Conservation (phyloP, 2,888 invertebrate genomes). For the Vesta saturnalis region DNA sequence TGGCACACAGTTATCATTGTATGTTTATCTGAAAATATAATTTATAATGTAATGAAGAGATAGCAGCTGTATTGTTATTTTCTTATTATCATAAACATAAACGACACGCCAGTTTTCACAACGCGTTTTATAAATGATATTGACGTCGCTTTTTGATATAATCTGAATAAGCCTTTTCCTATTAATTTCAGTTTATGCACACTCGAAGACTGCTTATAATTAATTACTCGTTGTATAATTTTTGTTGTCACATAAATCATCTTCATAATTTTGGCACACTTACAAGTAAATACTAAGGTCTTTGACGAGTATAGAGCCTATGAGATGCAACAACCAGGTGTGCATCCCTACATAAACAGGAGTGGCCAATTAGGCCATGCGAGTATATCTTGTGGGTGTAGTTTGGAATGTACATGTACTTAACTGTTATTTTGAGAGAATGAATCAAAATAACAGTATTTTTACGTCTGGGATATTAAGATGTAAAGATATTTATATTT, state of each 20-base stretch:
- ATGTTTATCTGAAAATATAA: slow-evolving; percentile 2
- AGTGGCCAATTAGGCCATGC: slow-evolving; percentile 37
- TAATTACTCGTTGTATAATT: slow-evolving; percentile 15
- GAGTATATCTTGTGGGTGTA: slow-evolving; percentile 34
- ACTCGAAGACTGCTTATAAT: slow-evolving; percentile 16
- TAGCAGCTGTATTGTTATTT: not conserved
- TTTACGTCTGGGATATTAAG: slow-evolving; percentile 4
- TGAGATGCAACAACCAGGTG: slow-evolving; percentile 45
- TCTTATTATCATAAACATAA: slow-evolving; percentile 8
- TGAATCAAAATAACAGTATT: slow-evolving; percentile 13
- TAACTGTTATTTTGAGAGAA: slow-evolving; percentile 12
- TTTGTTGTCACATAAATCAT: slow-evolving; percentile 42
- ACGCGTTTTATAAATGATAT: not conserved
- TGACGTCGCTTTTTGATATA: slow-evolving; percentile 7
- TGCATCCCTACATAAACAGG: slow-evolving; percentile 23
- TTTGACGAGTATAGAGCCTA: slow-evolving; percentile 19
- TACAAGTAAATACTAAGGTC: slow-evolving; percentile 44
- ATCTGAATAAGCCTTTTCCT: slow-evolving; percentile 7
- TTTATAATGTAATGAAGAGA: slow-evolving; percentile 2
- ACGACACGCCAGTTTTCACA: not conserved
- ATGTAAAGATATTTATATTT: slow-evolving; percentile 6
- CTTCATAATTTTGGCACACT: slow-evolving; percentile 48
- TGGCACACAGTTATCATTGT: not conserved
- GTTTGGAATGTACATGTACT: slow-evolving; percentile 26
- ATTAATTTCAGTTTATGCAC: slow-evolving; percentile 5